A percentile compares a stretch with the other conserved stretches of the same genome.
Evolutionary conservation across 1,140 invertebrate genomes (phyloP).

Genomic region (Drosophila micromelanica): DNA sequence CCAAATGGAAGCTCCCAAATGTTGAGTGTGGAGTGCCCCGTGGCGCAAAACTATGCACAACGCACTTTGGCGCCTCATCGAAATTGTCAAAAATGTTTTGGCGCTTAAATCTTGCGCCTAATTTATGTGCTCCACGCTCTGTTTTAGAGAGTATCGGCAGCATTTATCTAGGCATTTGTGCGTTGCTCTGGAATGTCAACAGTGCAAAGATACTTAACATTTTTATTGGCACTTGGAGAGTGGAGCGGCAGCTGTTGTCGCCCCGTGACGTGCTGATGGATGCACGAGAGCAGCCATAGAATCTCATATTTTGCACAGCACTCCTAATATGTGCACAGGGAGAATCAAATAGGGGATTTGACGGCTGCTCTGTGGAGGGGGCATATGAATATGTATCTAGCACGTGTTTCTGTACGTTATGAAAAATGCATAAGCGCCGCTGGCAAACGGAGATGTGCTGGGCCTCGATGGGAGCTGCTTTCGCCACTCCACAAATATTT

Average conservation of each 20-base stretch:
- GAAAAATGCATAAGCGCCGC: constrained; percentile 80
- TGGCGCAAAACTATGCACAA: constrained; percentile 45
- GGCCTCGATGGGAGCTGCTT: constrained; percentile 12
- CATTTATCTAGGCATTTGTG: constrained; percentile 65
- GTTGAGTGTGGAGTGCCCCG: neutral
- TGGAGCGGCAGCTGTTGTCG: constrained; percentile 68
- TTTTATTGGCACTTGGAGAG: constrained; percentile 82
- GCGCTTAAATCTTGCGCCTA: constrained; percentile 54
- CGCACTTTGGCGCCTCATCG: constrained; percentile 55
- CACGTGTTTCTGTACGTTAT: constrained; percentile 69
- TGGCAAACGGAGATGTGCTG: constrained; percentile 29
- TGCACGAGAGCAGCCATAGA: constrained; percentile 43
- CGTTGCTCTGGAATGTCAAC: constrained; percentile 65
- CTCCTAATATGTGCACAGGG: constrained; percentile 4
- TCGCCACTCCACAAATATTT: constrained; percentile 53
- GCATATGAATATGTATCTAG: constrained; percentile 59
- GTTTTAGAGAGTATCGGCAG: constrained; percentile 40
- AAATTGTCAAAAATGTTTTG: constrained; percentile 65
- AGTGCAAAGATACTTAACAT: constrained; percentile 81
- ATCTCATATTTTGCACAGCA: constrained; percentile 60
- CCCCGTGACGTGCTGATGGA: constrained; percentile 75
- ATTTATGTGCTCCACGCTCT: constrained; percentile 51
- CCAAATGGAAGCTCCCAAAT: neutral
- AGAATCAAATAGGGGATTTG: neutral
- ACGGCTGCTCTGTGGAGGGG: neutral